Conservation (phyloP, 2,888 invertebrate species). For the Agrotis exclamationis region DNA sequence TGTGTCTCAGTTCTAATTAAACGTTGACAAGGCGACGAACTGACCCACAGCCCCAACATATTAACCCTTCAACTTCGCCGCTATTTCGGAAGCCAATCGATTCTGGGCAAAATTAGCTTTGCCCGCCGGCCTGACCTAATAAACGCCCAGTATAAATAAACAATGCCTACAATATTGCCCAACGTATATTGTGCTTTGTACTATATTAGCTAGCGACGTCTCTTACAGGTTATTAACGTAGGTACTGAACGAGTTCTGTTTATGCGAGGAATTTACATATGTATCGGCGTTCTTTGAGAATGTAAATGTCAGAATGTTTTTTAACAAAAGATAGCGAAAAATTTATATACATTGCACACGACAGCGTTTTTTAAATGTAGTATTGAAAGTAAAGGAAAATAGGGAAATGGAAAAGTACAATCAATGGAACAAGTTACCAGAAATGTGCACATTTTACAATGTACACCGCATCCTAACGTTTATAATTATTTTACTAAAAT, state of each 20-base stretch:
- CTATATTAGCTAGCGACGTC: slow-evolving; percentile 44
- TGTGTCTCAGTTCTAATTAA: slow-evolving; percentile 46
- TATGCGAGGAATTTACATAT: slow-evolving; percentile 46
- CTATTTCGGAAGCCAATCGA: slow-evolving; percentile 66
- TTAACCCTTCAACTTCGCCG: slow-evolving; percentile 55
- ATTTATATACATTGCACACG: slow-evolving; percentile 19
- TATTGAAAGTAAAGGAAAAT: slow-evolving; percentile 28
- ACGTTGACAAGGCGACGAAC: slow-evolving; percentile 33
- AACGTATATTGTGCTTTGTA: slow-evolving; percentile 40
- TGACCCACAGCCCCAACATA: slow-evolving; percentile 51
- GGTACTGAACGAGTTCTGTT: slow-evolving; percentile 40
- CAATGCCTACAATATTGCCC: slow-evolving; percentile 48
- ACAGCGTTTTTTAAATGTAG: slow-evolving; percentile 23
- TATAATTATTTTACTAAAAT: slow-evolving; percentile 45
- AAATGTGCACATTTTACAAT: not conserved
- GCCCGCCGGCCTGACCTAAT: slow-evolving; percentile 65
- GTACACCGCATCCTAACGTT: slow-evolving; percentile 2
- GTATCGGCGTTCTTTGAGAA: slow-evolving; percentile 20
- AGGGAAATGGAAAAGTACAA: slow-evolving; percentile 20
- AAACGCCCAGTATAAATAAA: slow-evolving; percentile 65
- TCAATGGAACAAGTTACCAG: not conserved
- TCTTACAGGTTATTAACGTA: slow-evolving; percentile 27
- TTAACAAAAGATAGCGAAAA: slow-evolving; percentile 16
- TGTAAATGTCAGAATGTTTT: slow-evolving; percentile 32
- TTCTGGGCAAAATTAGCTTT: slow-evolving; percentile 59